Conservation (phyloP, 2,888 invertebrate genomes). For the Ectemnius cavifrons region DNA sequence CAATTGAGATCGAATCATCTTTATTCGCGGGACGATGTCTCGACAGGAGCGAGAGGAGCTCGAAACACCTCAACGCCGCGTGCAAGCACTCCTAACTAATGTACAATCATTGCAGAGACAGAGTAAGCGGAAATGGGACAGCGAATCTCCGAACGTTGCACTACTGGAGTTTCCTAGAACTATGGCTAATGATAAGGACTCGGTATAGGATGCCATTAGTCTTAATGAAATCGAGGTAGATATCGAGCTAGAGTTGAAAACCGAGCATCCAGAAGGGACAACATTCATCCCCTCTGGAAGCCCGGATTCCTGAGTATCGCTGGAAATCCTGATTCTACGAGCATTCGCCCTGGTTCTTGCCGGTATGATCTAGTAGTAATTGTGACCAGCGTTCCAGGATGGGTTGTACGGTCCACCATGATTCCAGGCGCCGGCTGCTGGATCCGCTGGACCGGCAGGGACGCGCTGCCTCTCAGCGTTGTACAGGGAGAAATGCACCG, state of each 20-base stretch:
- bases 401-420: not conserved
- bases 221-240: conserved; percentile 41
- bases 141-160: too few relatives aligned
- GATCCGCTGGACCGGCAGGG: conserved; percentile 62
- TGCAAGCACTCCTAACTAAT: too few relatives aligned
- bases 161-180: too few relatives aligned
- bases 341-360: not conserved
- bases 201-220: too few relatives aligned
- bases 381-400: conserved; percentile 13
- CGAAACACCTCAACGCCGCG: too few relatives aligned
- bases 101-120: too few relatives aligned
- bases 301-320: conserved; percentile 4
- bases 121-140: too few relatives aligned
- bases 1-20: too few relatives aligned
- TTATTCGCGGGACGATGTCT: too few relatives aligned
- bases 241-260: conserved; percentile 7
- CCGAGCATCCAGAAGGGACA: conserved; percentile 6
- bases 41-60: too few relatives aligned
- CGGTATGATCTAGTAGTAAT: conserved; percentile 51
- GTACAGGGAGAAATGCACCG: conserved; percentile 73
- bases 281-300: not conserved
- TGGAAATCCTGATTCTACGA: not conserved
- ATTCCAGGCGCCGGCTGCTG: conserved; percentile 50
- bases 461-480: conserved; percentile 67
- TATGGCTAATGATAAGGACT: too few relatives aligned